Base-by-base conservation (phyloP, 2,888 invertebrate species). In the Torymus texanus region DNA sequence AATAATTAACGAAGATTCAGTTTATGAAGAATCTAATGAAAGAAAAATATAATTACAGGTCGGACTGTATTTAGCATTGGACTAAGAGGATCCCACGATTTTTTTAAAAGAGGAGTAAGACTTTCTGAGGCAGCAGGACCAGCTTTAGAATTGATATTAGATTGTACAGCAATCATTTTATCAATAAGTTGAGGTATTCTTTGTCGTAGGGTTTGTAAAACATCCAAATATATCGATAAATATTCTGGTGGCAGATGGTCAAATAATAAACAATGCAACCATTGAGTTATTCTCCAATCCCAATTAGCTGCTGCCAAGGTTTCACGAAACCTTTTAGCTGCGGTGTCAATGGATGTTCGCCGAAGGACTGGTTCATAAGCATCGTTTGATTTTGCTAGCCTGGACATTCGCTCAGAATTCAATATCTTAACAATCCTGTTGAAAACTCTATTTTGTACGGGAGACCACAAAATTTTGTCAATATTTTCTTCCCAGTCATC, bases 61-160 rank as follows among this genome's bases (percentile, higher is more conserved):
- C 94, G 95, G 79, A 93, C 92, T 73, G 93, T 91, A 81, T 91
- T 91, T 62, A 94, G 88, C 81, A 91, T 91, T 18, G 91, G 89
- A 3, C 92, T 90, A 12, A 94, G 92, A 0, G 96, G 96, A 88
- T 96, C 96, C 95, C 96, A 96, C 12, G 94, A 93, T 80, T 93
- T 90, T 86, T 94, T 94, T 41, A 94, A 85, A 59, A 96, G 90
- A 0, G 94, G 92, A 59, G 92, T 92, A 41, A 96, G 89, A 11
- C 93, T 92, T 85, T 95, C 95, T 84, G 93, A 92, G 65, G 92
- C 92, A 53, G 92, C 90, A n/a, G 91, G 90, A 18, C 91, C 91
- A 21, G 89, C 85, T 83, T 91, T 90, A 58, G 91, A 88, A 18
- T 91, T 92, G 11, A 90, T 86, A 82, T 89, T 91, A 1, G 93